phyloP scores from a whole-genome alignment of 2,888 invertebrate species.

The Drosophila atripex region DNA sequence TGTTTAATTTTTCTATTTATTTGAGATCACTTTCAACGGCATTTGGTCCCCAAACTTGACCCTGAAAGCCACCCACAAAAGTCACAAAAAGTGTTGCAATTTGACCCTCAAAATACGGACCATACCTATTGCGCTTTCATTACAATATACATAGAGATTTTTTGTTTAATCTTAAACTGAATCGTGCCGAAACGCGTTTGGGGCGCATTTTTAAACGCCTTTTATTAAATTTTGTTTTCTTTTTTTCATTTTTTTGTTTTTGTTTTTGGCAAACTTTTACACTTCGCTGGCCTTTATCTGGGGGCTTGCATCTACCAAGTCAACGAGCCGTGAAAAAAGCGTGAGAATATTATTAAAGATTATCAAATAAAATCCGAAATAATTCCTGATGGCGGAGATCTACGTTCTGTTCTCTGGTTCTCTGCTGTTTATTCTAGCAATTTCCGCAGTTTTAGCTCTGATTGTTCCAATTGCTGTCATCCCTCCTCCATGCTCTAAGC shows the following conservation, averaged over 20 bases:
- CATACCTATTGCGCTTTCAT: conserved; percentile 43
- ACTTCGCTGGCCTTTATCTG: conserved; percentile 57
- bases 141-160: conserved; percentile 44
- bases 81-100: conserved; percentile 62
- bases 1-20: background rate
- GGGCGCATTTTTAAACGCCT: conserved; percentile 30
- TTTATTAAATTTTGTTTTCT: conserved; percentile 31
- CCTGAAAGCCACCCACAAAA: conserved; percentile 48
- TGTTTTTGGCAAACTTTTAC: conserved; percentile 54
- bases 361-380: conserved; percentile 48
- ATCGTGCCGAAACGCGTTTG: conserved; percentile 56
- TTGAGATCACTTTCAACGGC: conserved; percentile 3
- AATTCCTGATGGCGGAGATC: conserved; percentile 33
- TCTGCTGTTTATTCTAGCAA: conserved; percentile 64
- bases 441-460: conserved; percentile 71
- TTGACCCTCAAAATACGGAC: conserved; percentile 64
- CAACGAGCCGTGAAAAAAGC: conserved; percentile 81
- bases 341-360: conserved; percentile 78
- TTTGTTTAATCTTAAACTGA: conserved; percentile 6
- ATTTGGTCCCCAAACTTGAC: conserved; percentile 48
- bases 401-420: conserved; percentile 25
- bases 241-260: conserved; percentile 36
- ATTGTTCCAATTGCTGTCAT: conserved; percentile 67
- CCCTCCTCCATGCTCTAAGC: conserved; percentile 30
- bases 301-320: conserved; percentile 52